Evolutionary conservation across 1,140 invertebrate genomes (phyloP), one percentile per base, ranked within the genome.

Genomic region (Cecropterus lyciades): DNA sequence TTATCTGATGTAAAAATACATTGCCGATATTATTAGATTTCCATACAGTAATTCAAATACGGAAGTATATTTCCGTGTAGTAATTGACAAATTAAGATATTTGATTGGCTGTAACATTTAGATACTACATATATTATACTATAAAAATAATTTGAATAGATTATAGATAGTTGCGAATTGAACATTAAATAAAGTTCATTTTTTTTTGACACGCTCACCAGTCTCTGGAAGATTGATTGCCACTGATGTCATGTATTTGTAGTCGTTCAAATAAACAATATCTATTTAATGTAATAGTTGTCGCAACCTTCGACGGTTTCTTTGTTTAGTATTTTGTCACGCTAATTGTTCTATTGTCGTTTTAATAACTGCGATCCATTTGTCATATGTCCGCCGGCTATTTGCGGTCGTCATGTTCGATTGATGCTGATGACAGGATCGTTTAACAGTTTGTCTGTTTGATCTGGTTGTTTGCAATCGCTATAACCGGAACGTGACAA

Each of bases 331-430:
- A 73, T 84, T 80, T 82, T 75, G 71, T 80, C 79, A 79, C 77
- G 56, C 48, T 87, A 87, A 89, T 89, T 85, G 85, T 53, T 70
- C 77, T 72, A 86, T 87, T 87, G 87, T 87, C 56, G 67, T 82
- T 76, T 80, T 73, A 78, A 78, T 75, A 77, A 76, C 66, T 67
- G 55, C 73, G 63, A 70, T 77, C 64, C 55, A 79, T 84, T 81
- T 71, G 76, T 80, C 69, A 75, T 75, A 56, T 62, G 65, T 75
- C 70, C 64, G 65, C 75, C 60, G 56, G 64, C 67, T 80, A 73
- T 75, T 71, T 75, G 73, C 69, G 65, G 70, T 69, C 63, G 70
- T 69, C 30, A 24, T 62, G 59, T 64, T 59, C 67, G 67, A 69
- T 73, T 71, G 64, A 67, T 43, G 52, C 46, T 27, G 63, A 78